Conservation (phyloP, 2,797 vertebrate genomes). For the Phylloscopus collybita region DNA sequence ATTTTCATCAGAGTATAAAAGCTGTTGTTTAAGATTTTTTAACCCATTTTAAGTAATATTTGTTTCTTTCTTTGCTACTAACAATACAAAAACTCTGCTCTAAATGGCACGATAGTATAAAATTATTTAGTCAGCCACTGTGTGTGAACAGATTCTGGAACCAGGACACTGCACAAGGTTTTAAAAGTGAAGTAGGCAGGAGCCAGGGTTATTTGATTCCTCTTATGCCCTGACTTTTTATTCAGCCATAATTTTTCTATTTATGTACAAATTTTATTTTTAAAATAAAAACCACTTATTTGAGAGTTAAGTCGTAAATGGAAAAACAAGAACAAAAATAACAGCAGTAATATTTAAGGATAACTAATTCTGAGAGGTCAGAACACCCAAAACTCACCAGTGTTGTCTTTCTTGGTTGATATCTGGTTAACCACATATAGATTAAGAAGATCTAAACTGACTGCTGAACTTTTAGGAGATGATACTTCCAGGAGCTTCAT, state of each 20-base stretch:
- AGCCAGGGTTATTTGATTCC: neutral
- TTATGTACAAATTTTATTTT: neutral
- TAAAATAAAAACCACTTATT: neutral
- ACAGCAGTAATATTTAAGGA: neutral
- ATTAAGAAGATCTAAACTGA: slow-evolving; percentile 89
- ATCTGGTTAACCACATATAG: slow-evolving; percentile 93
- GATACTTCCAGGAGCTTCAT: slow-evolving; percentile 70
- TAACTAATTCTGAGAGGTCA: neutral
- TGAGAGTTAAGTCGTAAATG: neutral
- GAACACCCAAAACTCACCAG: slow-evolving; percentile 75
- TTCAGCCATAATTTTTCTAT: neutral
- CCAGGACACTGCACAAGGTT: neutral
- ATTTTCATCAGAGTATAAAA: neutral
- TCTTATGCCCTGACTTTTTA: neutral
- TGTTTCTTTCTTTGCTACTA: neutral
- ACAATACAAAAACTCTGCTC: neutral
- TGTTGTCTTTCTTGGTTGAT: slow-evolving; percentile 82
- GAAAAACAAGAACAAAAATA: neutral
- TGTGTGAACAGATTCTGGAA: neutral
- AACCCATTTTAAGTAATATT: neutral
- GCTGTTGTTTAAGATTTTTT: neutral
- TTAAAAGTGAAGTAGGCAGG: neutral
- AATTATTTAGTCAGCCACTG: neutral
- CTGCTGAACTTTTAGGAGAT: slow-evolving; percentile 63
- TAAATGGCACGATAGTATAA: neutral